These are phyloP conservation scores for Dermatemys mawii DNA, from an alignment of 2,113 vertebrate species.

Conservation along the genomic window DNA sequence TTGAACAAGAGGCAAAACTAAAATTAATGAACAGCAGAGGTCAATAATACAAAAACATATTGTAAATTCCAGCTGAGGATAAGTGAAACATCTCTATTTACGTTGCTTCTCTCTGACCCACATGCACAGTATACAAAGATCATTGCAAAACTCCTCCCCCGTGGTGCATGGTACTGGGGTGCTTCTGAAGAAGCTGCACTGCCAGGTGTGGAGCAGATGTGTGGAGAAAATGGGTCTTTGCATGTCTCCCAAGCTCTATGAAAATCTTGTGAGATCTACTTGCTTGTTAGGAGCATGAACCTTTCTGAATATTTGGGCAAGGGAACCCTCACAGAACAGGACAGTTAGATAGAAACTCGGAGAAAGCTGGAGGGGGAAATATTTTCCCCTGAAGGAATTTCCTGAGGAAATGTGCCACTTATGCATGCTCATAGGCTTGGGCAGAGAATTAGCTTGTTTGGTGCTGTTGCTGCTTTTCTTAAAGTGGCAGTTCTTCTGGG, in stretches of 20 bases:
- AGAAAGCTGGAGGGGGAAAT: not conserved
- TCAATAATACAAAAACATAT: slow-evolving; percentile 42
- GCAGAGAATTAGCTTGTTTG: not conserved
- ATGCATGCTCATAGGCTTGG: not conserved
- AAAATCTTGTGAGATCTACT: not conserved
- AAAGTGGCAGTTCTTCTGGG: too few relatives aligned
- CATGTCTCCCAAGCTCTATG: not conserved
- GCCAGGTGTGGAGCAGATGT: not conserved
- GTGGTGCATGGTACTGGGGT: not conserved
- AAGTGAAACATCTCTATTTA: not conserved
- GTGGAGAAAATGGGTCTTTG: not conserved
- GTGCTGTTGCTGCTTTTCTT: too few relatives aligned
- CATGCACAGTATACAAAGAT: not conserved
- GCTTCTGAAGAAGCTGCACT: not conserved
- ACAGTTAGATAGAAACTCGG: not conserved
- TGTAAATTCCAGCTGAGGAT: slow-evolving; percentile 32
- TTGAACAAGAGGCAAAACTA: slow-evolving; percentile 65
- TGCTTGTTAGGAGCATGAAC: not conserved
- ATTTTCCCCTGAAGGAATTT: not conserved
- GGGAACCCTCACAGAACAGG: not conserved
- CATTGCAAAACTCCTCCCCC: not conserved
- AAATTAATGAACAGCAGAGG: slow-evolving; percentile 70
- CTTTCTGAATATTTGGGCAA: not conserved
- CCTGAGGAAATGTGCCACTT: not conserved
- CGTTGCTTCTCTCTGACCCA: not conserved